Conservation (phyloP, 2,888 invertebrate genomes). For the Heliconius sara region DNA sequence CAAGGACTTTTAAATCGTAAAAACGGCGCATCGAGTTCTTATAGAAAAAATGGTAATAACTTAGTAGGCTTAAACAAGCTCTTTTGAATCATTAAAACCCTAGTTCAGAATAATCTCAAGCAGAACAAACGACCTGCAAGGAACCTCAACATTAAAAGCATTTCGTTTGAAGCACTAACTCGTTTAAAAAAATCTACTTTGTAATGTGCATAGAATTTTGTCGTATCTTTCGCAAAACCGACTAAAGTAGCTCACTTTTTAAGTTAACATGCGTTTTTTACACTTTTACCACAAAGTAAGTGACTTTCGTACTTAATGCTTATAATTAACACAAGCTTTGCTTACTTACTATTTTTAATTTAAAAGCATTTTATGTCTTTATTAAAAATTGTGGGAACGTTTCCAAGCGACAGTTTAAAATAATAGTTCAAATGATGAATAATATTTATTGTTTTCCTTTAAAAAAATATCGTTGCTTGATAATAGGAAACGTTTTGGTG, state of each 20-base stretch:
- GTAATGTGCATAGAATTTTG: constrained; percentile 32
- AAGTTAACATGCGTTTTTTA: constrained; percentile 32
- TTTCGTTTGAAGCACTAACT: constrained; percentile 39
- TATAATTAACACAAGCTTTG: constrained; percentile 31
- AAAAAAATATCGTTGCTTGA: background rate
- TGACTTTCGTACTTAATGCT: constrained; percentile 28
- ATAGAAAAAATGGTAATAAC: constrained; percentile 41
- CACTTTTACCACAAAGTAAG: constrained; percentile 32
- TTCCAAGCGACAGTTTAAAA: background rate
- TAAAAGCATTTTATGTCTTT: constrained; percentile 2
- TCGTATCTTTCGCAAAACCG: constrained; percentile 29
- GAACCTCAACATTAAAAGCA: constrained; percentile 37
- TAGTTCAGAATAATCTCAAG: constrained; percentile 44
- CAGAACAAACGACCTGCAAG: constrained; percentile 45
- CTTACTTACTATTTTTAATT: constrained; percentile 18
- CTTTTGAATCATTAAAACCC: constrained; percentile 46
- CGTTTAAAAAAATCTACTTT: constrained; percentile 38
- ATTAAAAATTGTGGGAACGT: background rate
- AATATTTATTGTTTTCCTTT: background rate
- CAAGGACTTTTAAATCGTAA: constrained; percentile 37
- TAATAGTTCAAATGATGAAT: background rate
- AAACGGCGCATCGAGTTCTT: constrained; percentile 37
- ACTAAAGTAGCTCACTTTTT: constrained; percentile 32
- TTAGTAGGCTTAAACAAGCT: constrained; percentile 46
- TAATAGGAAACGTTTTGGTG: background rate